Conservation (phyloP, 2,113 vertebrate genomes). For the Penelope pileata region DNA sequence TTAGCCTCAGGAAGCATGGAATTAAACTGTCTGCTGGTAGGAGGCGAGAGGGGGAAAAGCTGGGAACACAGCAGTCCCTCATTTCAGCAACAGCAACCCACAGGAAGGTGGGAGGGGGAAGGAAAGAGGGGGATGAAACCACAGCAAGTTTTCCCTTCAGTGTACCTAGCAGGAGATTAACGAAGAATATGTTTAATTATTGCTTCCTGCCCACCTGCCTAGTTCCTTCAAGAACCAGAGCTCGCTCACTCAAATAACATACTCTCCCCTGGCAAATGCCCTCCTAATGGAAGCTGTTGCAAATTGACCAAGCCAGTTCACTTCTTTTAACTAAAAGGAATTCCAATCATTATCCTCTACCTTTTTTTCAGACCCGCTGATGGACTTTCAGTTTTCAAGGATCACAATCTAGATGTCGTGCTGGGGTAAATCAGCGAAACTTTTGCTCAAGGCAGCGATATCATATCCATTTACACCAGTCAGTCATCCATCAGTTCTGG, state of each 20-base stretch:
- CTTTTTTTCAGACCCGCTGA: background rate
- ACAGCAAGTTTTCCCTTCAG: conserved; percentile 42
- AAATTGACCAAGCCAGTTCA: conserved; percentile 45
- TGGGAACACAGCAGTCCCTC: background rate
- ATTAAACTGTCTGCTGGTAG: conserved; percentile 39
- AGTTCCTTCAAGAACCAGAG: conserved; percentile 24
- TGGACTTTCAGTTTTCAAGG: background rate
- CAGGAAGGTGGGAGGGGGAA: background rate
- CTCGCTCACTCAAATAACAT: conserved; percentile 38
- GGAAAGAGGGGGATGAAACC: conserved; percentile 1
- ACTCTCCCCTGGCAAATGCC: conserved; percentile 31
- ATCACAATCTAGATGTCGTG: background rate
- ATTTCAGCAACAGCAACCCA: background rate
- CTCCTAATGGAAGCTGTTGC: conserved; percentile 28
- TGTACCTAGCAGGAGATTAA: conserved; percentile 56
- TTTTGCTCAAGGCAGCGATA: conserved; percentile 12
- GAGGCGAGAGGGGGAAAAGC: background rate
- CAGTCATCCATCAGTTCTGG: conserved; percentile 51
- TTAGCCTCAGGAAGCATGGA: conserved; percentile 34
- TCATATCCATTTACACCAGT: conserved; percentile 26
- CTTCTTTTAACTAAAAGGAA: background rate
- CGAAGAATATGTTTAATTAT: conserved; percentile 60
- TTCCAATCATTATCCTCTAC: background rate
- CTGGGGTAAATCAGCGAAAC: conserved; percentile 9
- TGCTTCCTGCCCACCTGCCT: conserved; percentile 64